These are phyloP conservation scores for Enchytraeus crypticus DNA, from an alignment of 2,888 invertebrate species.

Conservation along the genomic window DNA sequence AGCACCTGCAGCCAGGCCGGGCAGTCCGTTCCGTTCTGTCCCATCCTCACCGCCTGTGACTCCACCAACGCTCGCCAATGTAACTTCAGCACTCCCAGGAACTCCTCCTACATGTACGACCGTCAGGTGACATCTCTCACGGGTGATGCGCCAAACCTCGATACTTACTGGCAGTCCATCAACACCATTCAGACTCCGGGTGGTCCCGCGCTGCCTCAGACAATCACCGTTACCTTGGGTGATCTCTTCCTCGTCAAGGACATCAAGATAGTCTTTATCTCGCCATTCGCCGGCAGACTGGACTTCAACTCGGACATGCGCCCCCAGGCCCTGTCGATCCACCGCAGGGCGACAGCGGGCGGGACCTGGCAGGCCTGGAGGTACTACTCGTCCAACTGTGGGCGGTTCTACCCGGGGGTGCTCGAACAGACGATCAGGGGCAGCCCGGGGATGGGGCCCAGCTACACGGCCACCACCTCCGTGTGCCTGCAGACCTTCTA, in stretches of 20 bases:
- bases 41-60: background rate
- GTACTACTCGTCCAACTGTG: conserved; percentile 6
- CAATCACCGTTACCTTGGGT: background rate
- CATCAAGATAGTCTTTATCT: background rate
- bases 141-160: background rate
- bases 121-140: background rate
- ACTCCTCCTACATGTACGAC: background rate
- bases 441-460: background rate
- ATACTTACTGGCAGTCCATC: background rate
- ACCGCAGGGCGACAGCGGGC: background rate
- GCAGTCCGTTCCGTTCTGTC: background rate
- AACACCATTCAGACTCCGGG: background rate
- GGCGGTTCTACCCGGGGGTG: background rate
- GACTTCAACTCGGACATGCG: conserved; percentile 4
- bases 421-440: background rate
- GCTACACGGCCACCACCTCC: background rate
- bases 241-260: background rate
- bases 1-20: background rate
- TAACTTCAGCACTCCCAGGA: background rate
- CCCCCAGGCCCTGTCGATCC: conserved; percentile 10
- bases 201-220: background rate
- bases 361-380: conserved; percentile 7
- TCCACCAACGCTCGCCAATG: background rate
- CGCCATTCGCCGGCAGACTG: background rate
- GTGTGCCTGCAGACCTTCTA: background rate